Base-by-base conservation (phyloP, 2,888 invertebrate genomes). In the Asteroscopus sphinx region DNA sequence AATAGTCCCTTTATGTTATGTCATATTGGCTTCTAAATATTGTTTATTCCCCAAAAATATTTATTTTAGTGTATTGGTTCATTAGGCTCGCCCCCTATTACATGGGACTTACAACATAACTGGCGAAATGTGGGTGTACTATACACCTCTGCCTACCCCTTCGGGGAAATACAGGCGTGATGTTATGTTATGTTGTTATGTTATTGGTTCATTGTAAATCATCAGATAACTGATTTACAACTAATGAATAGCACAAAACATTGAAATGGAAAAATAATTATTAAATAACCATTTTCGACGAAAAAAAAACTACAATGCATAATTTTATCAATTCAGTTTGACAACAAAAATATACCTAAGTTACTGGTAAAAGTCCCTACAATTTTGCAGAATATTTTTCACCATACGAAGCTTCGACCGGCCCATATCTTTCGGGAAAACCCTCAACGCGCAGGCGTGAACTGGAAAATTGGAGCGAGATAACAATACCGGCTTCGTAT, bases 401-500 rank as follows among this genome's bases (percentile, higher is more conserved):
- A 87, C 68, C 79, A 49, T 92, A 93, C 73, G 89, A 74, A 92
- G 90, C 93, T 93, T 91, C 92, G 78, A 93, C 77, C 79, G 81
- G 61, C 76, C 78, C 82, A 77, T 80, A 85, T 87, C 88, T 89
- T 90, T 89, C 81, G 88, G 88, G 88, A 87, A 89, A 91, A 86
- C 54, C 82, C 73, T 72, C 66, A 76, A n/a, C 44, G 86, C 94
- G 93, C 93, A 91, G 57, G 90, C 90, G 92, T 80, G 81, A 85
- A 87, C 87, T 81, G 85, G 87, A 85, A 90, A 88, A 89, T 70
- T 65, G 17, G 82, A 89, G 72, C n/a, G 83, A 79, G 87, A 88
- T 37, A 58, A 74, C 60, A 61, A 76, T 58, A 82, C 54, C 51
- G 52, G 56, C 26, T 21, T 35, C 73, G 71, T 76, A 75, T 33